A percentile compares a stretch with the other conserved stretches of the same genome.
Evolutionary conservation across 2,113 vertebrate genomes (phyloP).

Genomic region (Coracopsis vasa): DNA sequence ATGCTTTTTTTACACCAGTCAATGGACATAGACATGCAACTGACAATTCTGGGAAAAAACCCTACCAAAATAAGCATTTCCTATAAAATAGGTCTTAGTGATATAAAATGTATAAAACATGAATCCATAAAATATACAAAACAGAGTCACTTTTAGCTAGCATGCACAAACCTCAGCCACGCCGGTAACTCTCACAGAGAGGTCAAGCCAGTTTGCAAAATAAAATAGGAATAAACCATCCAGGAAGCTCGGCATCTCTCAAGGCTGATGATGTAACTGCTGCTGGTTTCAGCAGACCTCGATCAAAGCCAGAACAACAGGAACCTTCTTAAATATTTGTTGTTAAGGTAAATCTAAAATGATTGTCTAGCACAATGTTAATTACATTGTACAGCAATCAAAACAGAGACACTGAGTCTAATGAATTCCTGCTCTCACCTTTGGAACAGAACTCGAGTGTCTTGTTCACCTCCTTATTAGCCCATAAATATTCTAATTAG

Average conservation of each 20-base stretch:
- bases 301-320: not conserved
- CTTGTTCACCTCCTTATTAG: conserved; percentile 84
- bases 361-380: conserved; percentile 29
- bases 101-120: not conserved
- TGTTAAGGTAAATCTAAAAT: conserved; percentile 22
- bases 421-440: conserved; percentile 73
- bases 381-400: conserved; percentile 66
- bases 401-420: conserved; percentile 68
- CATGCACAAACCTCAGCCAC: not conserved
- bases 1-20: not conserved
- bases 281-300: not conserved
- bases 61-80: not conserved
- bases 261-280: not conserved
- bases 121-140: conserved; percentile 13
- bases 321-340: conserved; percentile 35
- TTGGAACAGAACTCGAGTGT: conserved; percentile 71
- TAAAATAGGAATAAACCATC: not conserved
- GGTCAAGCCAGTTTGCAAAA: not conserved
- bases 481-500: conserved; percentile 88
- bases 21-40: not conserved
- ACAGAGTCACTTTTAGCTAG: not conserved
- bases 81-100: not conserved
- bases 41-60: not conserved
- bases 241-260: not conserved
- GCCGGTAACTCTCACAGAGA: not conserved